Base-by-base conservation (phyloP, 2,797 vertebrate species). In the Clangula hyemalis region DNA sequence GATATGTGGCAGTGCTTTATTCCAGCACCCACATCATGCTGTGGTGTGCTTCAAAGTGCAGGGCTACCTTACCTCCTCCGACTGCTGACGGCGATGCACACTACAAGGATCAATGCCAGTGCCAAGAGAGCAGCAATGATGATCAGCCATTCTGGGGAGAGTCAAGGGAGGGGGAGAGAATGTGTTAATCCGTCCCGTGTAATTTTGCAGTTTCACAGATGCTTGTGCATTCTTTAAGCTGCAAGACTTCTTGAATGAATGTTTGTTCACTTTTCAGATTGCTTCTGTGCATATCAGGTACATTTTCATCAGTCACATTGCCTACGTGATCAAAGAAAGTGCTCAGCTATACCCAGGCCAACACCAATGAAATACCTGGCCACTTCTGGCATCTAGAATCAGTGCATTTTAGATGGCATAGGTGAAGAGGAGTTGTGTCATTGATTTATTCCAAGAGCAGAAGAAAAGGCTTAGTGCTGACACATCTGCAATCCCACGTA, bases 71-170 rank as follows among this genome's bases (percentile, higher is more conserved):
- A 98, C 98, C 98, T 96, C 65, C 97, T 98, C 47, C 97, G 93
- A 27, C 97, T 97, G 81, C 98, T 98, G 10, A 98, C 97, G 39
- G 98, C 98, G 4, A 98, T 94, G 94, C 98, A 98, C 47, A 98
- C 98, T 0, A 95, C 98, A 1, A 98, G 97, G 68, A 98, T 93
- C 97, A 98, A 27, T 0, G 88, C 97, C 25, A 98, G 94, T 5
- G 97, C 97, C 96, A 98, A 82, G 2, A 98, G 97, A 8, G 98
- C 96, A 0, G 90, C 97, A 11, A 98, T 75, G 10, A 98, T 90
- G 80, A 98, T 98, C 82, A 98, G 94, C 98, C 98, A 98, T 4
- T 98, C 98, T 98, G 28, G 56, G 43, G 70, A 68, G 14, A 85
- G 82, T 10, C 0, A 28, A 30, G 45, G 30, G 45, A 79, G 72